These are phyloP conservation scores for Oriolus oriolus DNA, from an alignment of 2,113 vertebrate genomes.

Conservation along the genomic window DNA sequence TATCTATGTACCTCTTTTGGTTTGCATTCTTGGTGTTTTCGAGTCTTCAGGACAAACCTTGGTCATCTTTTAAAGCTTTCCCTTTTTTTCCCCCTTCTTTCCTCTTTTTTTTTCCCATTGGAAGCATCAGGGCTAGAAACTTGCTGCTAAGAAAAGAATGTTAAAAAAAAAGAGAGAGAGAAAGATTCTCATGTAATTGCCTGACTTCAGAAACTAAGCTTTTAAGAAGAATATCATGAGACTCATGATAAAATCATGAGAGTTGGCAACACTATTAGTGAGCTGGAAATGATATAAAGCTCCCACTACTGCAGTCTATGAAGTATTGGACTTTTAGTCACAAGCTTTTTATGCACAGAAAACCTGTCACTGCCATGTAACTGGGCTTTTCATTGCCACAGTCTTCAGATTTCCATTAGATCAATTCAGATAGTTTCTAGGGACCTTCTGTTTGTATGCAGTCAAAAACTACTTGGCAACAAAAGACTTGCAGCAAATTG, in stretches of 20 bases:
- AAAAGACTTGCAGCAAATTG: background rate
- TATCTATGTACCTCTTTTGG: background rate
- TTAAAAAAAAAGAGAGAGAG: background rate
- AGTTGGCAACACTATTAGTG: conserved; percentile 58
- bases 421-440: conserved; percentile 29
- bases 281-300: conserved; percentile 57
- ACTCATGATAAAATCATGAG: conserved; percentile 66
- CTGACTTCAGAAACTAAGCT: conserved; percentile 47
- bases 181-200: conserved; percentile 43
- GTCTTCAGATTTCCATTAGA: conserved; percentile 38
- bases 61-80: background rate
- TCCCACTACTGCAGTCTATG: conserved; percentile 21
- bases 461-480: conserved; percentile 46
- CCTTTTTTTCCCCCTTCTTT: background rate
- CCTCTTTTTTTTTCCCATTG: accelerated
- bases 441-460: conserved; percentile 18
- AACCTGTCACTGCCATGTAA: conserved; percentile 9
- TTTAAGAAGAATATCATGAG: conserved; percentile 60
- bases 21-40: background rate
- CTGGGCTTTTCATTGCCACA: conserved; percentile 3
- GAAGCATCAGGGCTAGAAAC: background rate
- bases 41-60: background rate
- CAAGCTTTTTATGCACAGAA: conserved; percentile 22
- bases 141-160: conserved; percentile 48
- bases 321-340: conserved; percentile 40